phyloP scores from a whole-genome alignment of 1,140 invertebrate genomes.

The Vollenhovia emeryi region DNA sequence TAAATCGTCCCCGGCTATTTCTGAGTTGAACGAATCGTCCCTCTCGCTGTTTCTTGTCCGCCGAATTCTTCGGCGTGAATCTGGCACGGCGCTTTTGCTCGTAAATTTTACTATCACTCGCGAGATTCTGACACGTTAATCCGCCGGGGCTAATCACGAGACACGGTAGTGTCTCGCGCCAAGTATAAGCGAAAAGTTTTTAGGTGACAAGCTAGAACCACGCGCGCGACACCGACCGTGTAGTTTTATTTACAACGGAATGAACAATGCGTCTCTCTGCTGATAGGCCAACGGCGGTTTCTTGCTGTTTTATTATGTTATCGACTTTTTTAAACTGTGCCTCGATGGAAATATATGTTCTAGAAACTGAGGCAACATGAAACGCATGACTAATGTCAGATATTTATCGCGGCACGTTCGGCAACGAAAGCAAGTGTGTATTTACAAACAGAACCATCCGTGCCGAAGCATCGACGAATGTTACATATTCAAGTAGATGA shows the following conservation, averaged over 20 bases:
- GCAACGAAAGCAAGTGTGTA: slow-evolving; percentile 27
- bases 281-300: not conserved
- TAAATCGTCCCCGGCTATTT: not conserved
- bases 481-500: slow-evolving; percentile 44
- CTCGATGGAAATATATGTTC: not conserved
- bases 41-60: not conserved
- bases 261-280: not conserved
- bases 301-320: not conserved
- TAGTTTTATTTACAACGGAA: not conserved
- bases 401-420: slow-evolving; percentile 41
- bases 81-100: not conserved
- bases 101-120: not conserved
- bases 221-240: no score
- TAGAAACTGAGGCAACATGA: not conserved
- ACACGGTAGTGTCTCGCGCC: no score
- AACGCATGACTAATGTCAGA: slow-evolving; percentile 23
- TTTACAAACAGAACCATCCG: slow-evolving; percentile 43
- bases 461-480: slow-evolving; percentile 8
- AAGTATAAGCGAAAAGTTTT: no score
- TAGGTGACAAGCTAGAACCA: no score
- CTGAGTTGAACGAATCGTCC: not conserved
- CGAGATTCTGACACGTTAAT: not conserved
- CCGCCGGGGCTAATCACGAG: not conserved
- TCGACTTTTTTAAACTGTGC: not conserved
- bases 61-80: not conserved